Conservation (phyloP, 2,888 invertebrate species). For the Hydriomena furcata region DNA sequence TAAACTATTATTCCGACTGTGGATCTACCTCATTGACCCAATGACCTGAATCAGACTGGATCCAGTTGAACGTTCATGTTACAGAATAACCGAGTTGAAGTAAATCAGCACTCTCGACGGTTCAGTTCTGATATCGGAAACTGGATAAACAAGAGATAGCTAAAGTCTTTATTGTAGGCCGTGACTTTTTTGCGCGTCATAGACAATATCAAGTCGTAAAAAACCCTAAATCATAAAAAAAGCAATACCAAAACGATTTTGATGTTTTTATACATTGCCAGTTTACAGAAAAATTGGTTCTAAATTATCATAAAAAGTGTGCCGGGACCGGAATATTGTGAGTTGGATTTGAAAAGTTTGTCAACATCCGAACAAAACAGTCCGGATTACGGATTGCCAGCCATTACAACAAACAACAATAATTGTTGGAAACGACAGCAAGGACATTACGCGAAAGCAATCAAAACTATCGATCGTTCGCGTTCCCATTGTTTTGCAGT, state of each 20-base stretch:
- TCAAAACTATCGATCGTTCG: constrained; percentile 68
- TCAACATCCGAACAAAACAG: constrained; percentile 21
- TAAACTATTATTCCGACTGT: constrained; percentile 6
- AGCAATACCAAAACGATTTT: too few species aligned
- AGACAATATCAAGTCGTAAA: too few species aligned
- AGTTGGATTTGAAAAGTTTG: constrained; percentile 19
- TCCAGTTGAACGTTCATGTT: constrained; percentile 41
- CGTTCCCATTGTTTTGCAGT: constrained; percentile 59
- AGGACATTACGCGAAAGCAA: constrained; percentile 62
- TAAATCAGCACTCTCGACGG: constrained; percentile 27
- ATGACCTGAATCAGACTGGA: constrained; percentile 52
- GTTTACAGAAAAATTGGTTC: too few species aligned
- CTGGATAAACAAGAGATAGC: neutral
- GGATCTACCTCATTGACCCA: constrained; percentile 43
- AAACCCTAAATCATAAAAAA: too few species aligned
- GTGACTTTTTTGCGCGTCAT: too few species aligned
- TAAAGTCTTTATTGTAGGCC: neutral
- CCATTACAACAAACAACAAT: constrained; percentile 37
- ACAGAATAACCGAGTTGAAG: constrained; percentile 44
- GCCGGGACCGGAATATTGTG: constrained; percentile 3
- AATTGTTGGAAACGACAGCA: constrained; percentile 36
- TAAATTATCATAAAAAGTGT: constrained; percentile 12
- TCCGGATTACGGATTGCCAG: constrained; percentile 19
- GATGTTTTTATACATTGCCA: too few species aligned
- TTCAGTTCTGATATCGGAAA: constrained; percentile 5